These are phyloP conservation scores for Drosophila auraria DNA, from an alignment of 1,140 invertebrate genomes.

Conservation along the genomic window DNA sequence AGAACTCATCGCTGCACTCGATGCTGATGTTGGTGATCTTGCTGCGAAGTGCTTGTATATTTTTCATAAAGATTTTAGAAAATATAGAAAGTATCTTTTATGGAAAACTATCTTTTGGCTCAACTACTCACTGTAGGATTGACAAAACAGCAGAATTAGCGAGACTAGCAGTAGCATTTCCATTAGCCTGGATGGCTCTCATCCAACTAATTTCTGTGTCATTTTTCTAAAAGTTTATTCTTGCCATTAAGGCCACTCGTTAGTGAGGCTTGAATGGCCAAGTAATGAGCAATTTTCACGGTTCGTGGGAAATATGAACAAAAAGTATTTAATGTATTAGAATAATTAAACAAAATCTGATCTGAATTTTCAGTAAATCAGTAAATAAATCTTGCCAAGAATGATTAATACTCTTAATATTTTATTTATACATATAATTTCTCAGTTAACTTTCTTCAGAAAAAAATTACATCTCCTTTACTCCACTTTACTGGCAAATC, in stretches of 20 bases:
- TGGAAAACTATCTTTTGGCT: neutral
- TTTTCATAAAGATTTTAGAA: neutral
- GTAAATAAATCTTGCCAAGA: too few species aligned
- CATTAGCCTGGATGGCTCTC: neutral
- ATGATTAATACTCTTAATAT: too few species aligned
- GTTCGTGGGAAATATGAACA: neutral
- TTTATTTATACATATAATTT: too few species aligned
- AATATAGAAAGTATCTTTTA: neutral
- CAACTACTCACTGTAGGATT: conserved; percentile 37
- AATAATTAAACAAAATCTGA: too few species aligned
- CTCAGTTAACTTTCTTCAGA: too few species aligned
- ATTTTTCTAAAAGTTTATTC: neutral
- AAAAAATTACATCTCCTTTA: too few species aligned
- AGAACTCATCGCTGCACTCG: conserved; percentile 32
- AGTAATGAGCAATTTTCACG: conserved; percentile 23
- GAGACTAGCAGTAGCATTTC: conserved; percentile 5
- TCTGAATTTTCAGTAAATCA: neutral
- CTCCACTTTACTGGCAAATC: conserved; percentile 5
- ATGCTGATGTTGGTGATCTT: conserved; percentile 46
- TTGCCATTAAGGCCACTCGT: conserved; percentile 9
- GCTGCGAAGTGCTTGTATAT: neutral
- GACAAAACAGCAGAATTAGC: conserved; percentile 5
- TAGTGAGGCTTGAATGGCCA: conserved; percentile 19
- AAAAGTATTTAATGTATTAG: neutral
- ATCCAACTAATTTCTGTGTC: conserved; percentile 2